A percentile compares a stretch with the other conserved stretches of the same genome.
Evolutionary conservation across 2,113 vertebrate genomes (phyloP).

Genomic region (Rhabdomys dilectus): DNA sequence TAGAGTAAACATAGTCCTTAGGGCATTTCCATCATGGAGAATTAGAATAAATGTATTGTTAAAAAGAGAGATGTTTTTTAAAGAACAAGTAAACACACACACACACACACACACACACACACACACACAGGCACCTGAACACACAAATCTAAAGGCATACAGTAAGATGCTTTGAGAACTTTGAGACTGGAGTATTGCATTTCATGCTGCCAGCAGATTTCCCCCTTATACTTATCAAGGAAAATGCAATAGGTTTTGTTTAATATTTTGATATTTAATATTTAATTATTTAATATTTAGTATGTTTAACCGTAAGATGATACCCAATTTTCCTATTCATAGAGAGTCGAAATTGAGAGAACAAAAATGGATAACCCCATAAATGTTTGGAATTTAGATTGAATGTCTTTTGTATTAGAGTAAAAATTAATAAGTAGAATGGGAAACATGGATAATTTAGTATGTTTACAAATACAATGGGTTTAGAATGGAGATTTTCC

Average conservation of each 20-base stretch:
- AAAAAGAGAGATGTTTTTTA: background rate
- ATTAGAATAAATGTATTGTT: conserved; percentile 38
- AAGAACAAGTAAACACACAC: background rate
- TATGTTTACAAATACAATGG: conserved; percentile 49
- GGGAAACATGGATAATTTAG: conserved; percentile 21
- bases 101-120: background rate
- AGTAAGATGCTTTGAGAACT: background rate
- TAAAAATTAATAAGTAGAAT: background rate
- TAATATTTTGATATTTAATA: conserved; percentile 1
- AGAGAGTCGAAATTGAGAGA: background rate
- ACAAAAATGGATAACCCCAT: conserved; percentile 41
- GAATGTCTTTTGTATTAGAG: background rate
- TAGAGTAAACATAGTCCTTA: background rate
- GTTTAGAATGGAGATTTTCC: background rate
- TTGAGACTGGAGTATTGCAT: background rate
- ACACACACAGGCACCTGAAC: background rate
- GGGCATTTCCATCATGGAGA: background rate
- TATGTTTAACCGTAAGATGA: conserved; percentile 37
- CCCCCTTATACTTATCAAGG: background rate
- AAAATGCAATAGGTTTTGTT: conserved; percentile 30
- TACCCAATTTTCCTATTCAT: conserved; percentile 1
- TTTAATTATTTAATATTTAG: conserved; percentile 20
- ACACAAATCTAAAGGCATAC: background rate
- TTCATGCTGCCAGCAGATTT: background rate
- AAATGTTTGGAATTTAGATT: conserved; percentile 4